These are phyloP conservation scores for Geotrypetes seraphini DNA, from an alignment of 2,797 vertebrate species.

Conservation along the genomic window DNA sequence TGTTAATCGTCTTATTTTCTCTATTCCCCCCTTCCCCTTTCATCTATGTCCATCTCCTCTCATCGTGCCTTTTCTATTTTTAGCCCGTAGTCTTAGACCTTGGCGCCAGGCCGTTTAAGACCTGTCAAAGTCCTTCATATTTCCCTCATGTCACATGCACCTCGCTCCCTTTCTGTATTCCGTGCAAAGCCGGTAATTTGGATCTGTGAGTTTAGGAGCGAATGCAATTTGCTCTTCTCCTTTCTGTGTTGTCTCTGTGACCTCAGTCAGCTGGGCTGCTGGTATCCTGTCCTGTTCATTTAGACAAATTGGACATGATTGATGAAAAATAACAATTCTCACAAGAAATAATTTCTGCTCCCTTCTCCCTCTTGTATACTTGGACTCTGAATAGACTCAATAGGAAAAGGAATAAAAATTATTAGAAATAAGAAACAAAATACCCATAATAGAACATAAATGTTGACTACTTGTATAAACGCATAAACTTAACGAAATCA, in stretches of 20 bases:
- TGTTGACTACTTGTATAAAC: background rate
- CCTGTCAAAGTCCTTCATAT: slow-evolving; percentile 94
- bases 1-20: slow-evolving; percentile 1
- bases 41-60: slow-evolving; percentile 72
- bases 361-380: background rate
- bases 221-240: slow-evolving; percentile 56
- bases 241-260: slow-evolving; percentile 52
- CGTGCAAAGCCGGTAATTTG: slow-evolving; percentile 40
- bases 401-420: slow-evolving; percentile 7
- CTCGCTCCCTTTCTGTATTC: slow-evolving; percentile 53
- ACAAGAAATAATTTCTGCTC: slow-evolving; percentile 38
- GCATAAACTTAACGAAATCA: background rate
- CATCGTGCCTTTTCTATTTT: slow-evolving; percentile 80
- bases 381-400: slow-evolving; percentile 4
- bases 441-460: background rate
- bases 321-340: slow-evolving; percentile 75
- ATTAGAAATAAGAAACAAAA: background rate
- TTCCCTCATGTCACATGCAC: slow-evolving; percentile 83
- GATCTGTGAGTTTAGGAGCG: slow-evolving; percentile 36
- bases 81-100: slow-evolving; percentile 79
- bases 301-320: slow-evolving; percentile 66
- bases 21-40: slow-evolving; percentile 21
- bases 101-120: slow-evolving; percentile 98
- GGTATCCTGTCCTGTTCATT: slow-evolving; percentile 60
- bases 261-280: slow-evolving; percentile 60